These are phyloP conservation scores for Leucania comma DNA, from an alignment of 2,888 invertebrate species.

Conservation along the genomic window DNA sequence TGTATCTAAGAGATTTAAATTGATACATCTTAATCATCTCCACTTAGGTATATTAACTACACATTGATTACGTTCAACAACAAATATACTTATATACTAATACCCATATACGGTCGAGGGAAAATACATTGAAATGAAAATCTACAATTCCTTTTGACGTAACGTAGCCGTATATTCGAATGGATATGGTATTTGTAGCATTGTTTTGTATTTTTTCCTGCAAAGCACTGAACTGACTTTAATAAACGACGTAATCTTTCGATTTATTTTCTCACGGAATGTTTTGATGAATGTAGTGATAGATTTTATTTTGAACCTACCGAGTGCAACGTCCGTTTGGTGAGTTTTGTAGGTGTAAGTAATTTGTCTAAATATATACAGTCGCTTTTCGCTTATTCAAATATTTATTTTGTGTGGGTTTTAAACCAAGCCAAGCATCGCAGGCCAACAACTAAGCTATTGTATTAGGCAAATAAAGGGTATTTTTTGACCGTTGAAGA, in stretches of 20 bases:
- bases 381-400: background rate
- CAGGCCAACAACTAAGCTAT: conserved; percentile 3
- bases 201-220: conserved; percentile 40
- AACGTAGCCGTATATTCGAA: conserved; percentile 10
- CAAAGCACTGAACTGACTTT: conserved; percentile 42
- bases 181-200: conserved; percentile 31
- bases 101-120: conserved; percentile 4
- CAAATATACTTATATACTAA: background rate
- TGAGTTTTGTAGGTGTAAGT: background rate
- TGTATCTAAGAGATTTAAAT: conserved; percentile 55
- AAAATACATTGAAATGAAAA: conserved; percentile 8
- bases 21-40: conserved; percentile 52
- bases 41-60: conserved; percentile 13
- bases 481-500: background rate
- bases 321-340: background rate
- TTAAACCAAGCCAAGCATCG: conserved; percentile 4
- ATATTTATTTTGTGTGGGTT: conserved; percentile 16
- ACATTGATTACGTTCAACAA: conserved; percentile 9
- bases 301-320: conserved; percentile 13
- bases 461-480: background rate
- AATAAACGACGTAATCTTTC: conserved; percentile 41
- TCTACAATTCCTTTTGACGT: conserved; percentile 7
- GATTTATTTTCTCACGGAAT: conserved; percentile 30
- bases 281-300: conserved; percentile 4
- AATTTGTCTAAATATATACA: conserved; percentile 4